These are phyloP conservation scores for Rhynchonema sp. DNA, from an alignment of 2,888 invertebrate species.

Conservation along the genomic window DNA sequence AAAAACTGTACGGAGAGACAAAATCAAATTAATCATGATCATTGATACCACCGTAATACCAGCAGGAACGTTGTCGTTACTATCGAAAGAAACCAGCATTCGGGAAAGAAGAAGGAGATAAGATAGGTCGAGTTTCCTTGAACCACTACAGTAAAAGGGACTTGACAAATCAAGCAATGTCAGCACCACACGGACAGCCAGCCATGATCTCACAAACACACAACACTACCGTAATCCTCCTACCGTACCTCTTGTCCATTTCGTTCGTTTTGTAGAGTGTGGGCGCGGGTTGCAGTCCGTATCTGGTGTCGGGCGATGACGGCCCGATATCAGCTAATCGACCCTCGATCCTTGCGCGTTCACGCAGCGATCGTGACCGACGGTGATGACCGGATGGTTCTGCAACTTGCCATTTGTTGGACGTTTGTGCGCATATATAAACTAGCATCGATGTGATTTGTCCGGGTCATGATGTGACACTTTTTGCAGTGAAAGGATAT, in stretches of 20 bases:
- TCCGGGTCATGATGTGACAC: neutral
- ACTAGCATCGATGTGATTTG: too few species aligned
- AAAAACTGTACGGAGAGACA: neutral
- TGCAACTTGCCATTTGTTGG: too few species aligned
- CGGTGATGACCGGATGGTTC: neutral
- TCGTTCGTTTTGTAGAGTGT: neutral
- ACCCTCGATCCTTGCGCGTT: neutral
- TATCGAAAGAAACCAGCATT: too few species aligned
- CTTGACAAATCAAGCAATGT: neutral
- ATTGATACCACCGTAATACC: too few species aligned
- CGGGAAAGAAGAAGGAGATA: too few species aligned
- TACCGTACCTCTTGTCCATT: neutral
- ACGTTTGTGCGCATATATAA: too few species aligned
- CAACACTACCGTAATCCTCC: too few species aligned
- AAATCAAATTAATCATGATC: neutral
- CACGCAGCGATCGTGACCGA: neutral
- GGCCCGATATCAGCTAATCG: neutral
- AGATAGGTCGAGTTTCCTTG: too few species aligned
- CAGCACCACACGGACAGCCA: neutral
- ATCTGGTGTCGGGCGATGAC: neutral
- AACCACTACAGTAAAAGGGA: neutral
- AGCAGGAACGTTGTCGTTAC: too few species aligned
- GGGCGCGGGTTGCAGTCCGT: neutral
- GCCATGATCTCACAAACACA: too few species aligned
- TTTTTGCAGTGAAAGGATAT: too few species aligned